Evolutionary conservation across 2,888 invertebrate genomes (phyloP).

Genomic region (Aromia moschata): DNA sequence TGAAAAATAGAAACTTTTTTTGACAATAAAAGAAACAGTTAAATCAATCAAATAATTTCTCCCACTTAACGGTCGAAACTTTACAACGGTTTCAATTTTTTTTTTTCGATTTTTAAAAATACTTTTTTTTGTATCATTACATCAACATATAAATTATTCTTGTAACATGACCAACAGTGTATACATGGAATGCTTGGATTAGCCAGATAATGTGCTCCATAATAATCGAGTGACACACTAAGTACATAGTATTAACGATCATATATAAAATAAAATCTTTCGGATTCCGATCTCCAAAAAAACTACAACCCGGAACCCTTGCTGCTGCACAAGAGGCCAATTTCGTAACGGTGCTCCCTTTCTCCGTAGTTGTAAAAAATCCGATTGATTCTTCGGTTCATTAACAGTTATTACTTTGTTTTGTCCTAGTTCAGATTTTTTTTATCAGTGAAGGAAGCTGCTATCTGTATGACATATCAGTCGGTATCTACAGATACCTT

Average conservation of each 20-base stretch:
- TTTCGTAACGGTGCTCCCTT: too few relatives aligned
- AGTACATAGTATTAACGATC: slow-evolving; percentile 55
- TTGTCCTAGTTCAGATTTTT: too few relatives aligned
- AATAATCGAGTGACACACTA: slow-evolving; percentile 58
- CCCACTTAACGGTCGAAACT: slow-evolving; percentile 52
- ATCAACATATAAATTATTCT: slow-evolving; percentile 65
- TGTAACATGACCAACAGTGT: slow-evolving; percentile 65
- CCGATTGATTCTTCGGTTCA: too few relatives aligned
- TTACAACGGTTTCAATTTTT: slow-evolving; percentile 55
- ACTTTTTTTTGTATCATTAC: slow-evolving; percentile 60
- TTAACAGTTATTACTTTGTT: too few relatives aligned
- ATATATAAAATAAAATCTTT: slow-evolving; percentile 62
- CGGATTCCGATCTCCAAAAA: slow-evolving; percentile 57
- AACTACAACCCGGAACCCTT: slow-evolving; percentile 53
- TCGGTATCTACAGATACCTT: too few relatives aligned
- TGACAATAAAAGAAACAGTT: slow-evolving; percentile 64
- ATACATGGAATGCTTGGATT: slow-evolving; percentile 62
- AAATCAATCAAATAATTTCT: slow-evolving; percentile 59
- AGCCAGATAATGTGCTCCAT: slow-evolving; percentile 65
- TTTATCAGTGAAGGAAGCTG: too few relatives aligned
- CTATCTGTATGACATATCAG: too few relatives aligned
- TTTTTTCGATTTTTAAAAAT: slow-evolving; percentile 63
- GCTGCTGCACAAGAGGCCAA: neutral
- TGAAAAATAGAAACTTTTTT: slow-evolving; percentile 66
- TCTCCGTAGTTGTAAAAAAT: too few relatives aligned